Base-by-base conservation (phyloP, 2,888 invertebrate species). In the Pterostichus niger region DNA sequence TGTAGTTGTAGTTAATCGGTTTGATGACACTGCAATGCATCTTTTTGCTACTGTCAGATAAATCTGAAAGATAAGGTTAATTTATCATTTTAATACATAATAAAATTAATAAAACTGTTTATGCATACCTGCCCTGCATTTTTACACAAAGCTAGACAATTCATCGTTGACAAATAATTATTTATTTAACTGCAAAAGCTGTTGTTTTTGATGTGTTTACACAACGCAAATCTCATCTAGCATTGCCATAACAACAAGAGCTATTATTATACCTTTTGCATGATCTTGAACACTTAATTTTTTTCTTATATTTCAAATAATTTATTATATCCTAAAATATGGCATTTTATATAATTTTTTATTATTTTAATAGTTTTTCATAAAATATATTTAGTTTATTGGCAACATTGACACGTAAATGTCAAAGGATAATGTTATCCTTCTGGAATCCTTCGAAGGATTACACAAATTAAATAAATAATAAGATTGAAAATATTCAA, bases 401-500 rank as follows among this genome's bases (percentile, higher is more conserved):
- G 68, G 68, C 44, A 71, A 71, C 68, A 71, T 11, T 71, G 68
- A 56, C 1, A 44, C 44, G 68, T 71, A 15, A 71, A 71, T 71
- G 68, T 71, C 46, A 71, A 71, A 71, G 68, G 68, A 71, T 71
- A 46, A 71, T 17, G 44, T 71, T 46, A 71, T 46, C 68, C 44
- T 71, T 35, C 6, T 17, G 64, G 15, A 31, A 71, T 71, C 68
- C 68, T 71, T 71, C 10, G 44, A 71, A 71, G 68, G 68, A 71
- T 17, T 71, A n/a, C 68, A 15, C 33, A 35, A 11, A 13, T 64
- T 71, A 64, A 13, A 64, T 61, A 61, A 61, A 61, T 33, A 61
- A n/a, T 33, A 10, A 33, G 35, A 6, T 33, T 33, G 3, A 40
- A 40, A 40, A 40, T 40, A 13, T 49, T 49, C 49, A 49, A 49